Evolutionary conservation across 2,797 vertebrate genomes (phyloP).

Genomic region (Stomatorhinus walkeri): DNA sequence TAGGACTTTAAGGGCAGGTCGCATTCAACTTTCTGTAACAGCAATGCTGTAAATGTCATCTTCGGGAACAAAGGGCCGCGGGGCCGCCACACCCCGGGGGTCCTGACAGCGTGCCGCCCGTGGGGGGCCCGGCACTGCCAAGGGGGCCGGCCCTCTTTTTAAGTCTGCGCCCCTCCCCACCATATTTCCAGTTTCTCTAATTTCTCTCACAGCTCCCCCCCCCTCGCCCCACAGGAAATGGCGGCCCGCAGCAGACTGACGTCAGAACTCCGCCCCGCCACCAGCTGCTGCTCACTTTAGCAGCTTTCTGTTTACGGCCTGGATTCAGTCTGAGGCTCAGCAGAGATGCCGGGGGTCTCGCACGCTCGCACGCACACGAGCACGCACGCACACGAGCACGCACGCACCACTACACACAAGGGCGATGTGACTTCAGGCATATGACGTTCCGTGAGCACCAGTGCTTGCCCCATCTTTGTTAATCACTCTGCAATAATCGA

Average conservation of each 20-base stretch:
- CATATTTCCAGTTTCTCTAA: background rate
- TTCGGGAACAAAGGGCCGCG: conserved; percentile 49
- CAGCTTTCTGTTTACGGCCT: conserved; percentile 46
- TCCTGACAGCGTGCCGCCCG: background rate
- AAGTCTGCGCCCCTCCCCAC: background rate
- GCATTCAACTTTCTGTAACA: conserved; percentile 67
- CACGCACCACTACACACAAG: conserved; percentile 22
- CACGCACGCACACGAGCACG: conserved; percentile 33
- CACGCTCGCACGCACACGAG: background rate
- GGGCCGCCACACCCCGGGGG: background rate
- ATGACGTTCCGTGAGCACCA: background rate
- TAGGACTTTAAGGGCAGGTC: conserved; percentile 48
- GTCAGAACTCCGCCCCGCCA: conserved; percentile 61
- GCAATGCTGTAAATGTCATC: conserved; percentile 56
- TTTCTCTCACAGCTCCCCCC: conserved; percentile 20
- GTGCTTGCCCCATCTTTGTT: background rate
- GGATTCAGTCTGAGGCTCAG: conserved; percentile 15
- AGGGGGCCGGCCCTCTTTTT: conserved; percentile 37
- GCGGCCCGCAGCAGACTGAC: conserved; percentile 52
- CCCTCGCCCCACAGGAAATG: conserved; percentile 17
- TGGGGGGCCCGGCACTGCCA: background rate
- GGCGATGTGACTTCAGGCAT: background rate
- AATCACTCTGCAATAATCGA: background rate
- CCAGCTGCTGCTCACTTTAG: conserved; percentile 79
- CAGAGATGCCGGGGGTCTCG: background rate